Conservation (phyloP, 2,888 invertebrate species). For the Slavum lentiscoides region DNA sequence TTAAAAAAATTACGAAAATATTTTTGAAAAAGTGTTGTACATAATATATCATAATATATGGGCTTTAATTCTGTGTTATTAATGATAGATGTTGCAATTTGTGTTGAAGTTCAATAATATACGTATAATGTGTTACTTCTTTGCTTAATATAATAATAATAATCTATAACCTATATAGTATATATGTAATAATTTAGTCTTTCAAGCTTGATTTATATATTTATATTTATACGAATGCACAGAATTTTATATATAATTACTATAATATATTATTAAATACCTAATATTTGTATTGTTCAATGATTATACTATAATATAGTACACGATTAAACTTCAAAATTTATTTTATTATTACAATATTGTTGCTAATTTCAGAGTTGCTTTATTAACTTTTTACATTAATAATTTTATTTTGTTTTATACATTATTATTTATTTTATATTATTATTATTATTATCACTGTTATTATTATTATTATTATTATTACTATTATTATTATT, state of each 20-base stretch:
- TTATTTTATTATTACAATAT: not conserved
- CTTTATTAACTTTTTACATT: conserved; percentile 1
- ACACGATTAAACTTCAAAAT: too few species aligned
- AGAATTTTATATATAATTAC: not conserved
- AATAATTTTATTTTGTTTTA: conserved; percentile 21
- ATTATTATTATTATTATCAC: too few species aligned
- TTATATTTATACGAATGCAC: not conserved
- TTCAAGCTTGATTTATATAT: conserved; percentile 16
- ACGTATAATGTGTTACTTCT: too few species aligned
- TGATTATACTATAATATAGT: not conserved
- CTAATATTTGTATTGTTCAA: conserved; percentile 4
- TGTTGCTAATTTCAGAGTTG: not conserved
- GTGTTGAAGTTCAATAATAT: not conserved
- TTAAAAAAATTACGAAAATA: not conserved
- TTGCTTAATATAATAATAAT: conserved; percentile 11
- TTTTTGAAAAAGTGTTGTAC: conserved; percentile 6
- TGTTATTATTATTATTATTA: too few species aligned
- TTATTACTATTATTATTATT: conserved; percentile 28
- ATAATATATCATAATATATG: not conserved
- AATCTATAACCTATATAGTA: not conserved
- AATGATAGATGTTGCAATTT: not conserved
- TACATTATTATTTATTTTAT: not conserved
- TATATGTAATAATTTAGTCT: not conserved
- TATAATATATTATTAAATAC: not conserved
- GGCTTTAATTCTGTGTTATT: conserved; percentile 3